Conservation (phyloP, 2,888 invertebrate genomes). For the Pachymerium ferrugineum region DNA sequence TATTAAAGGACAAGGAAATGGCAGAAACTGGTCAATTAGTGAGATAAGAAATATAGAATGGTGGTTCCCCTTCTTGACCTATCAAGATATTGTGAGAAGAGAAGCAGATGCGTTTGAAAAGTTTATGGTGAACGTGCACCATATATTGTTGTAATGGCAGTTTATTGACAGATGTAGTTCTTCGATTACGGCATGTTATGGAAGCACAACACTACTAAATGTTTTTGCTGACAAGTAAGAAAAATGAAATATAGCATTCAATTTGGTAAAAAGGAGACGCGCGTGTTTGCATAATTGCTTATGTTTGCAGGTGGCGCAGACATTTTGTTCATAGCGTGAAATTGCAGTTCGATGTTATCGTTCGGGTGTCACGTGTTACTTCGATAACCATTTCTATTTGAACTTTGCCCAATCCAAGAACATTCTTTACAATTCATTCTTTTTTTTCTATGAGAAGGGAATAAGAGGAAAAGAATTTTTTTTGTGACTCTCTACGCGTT, state of each 20-base stretch:
- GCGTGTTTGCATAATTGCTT: constrained; percentile 18
- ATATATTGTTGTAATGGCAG: too few relatives aligned
- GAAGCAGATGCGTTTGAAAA: background rate
- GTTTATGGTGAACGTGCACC: background rate
- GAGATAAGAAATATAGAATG: too few relatives aligned
- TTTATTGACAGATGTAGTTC: background rate
- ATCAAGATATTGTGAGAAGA: background rate
- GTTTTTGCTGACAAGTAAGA: constrained; percentile 9
- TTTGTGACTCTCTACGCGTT: too few relatives aligned
- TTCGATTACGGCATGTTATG: background rate
- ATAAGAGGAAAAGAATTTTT: too few relatives aligned
- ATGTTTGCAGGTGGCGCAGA: constrained; percentile 13
- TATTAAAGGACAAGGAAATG: too few relatives aligned
- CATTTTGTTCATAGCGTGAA: constrained; percentile 19
- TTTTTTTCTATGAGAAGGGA: too few relatives aligned
- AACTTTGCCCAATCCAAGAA: background rate
- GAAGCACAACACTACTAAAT: background rate
- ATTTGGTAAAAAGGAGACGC: constrained; percentile 11
- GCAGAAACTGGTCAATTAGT: background rate
- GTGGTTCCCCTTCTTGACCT: too few relatives aligned
- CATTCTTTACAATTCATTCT: too few relatives aligned
- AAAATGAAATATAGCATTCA: constrained; percentile 20
- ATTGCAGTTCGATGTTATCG: constrained; percentile 15
- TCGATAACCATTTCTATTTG: constrained; percentile 10
- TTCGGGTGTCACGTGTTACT: background rate